Evolutionary conservation across 2,113 vertebrate species (phyloP), one percentile per base, ranked within the genome.

Genomic region (Microtus montanus): DNA sequence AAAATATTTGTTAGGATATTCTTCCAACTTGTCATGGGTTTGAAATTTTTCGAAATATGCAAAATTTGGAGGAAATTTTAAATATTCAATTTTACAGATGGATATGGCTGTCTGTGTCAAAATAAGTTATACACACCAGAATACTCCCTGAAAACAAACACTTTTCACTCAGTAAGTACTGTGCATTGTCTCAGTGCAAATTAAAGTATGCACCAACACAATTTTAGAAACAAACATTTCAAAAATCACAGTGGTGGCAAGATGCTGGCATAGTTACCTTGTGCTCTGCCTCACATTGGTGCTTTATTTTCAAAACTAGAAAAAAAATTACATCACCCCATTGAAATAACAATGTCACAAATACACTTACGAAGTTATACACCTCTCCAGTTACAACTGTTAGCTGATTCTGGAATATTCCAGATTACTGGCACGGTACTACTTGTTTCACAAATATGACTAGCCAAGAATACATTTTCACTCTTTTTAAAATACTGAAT

Each of bases 321-420:
- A 87, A 75, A 87, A 74, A 90, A 80, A 20, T 30, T 33, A 35
- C 4, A 92, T 74, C 52, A 83, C 75, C 20, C 30, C 87, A n/a
- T 89, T 90, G 85, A 95, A 94, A 87, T 78, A 92, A 64, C 3
- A 88, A 61, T 61, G 22, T 47, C 90, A 95, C n/a, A 95, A 93
- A 80, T 15, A 93, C 88, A 87, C 75, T 54, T 7, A 82, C 4
- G 10, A n/a, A 95, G 20, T 71, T 84, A 44, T 35, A 38, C 71
- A 92, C 26, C 71, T 82, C 10, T 66, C 9, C 28, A 80, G 28
- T 33, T 83, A 74, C 17, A 90, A 82, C n/a, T 1, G 4, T 87
- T 19, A 92, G 3, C 22, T 93, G 68, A 92, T 90, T 96, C 95
- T 92, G 84, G 22, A 75, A 66, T 92, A 95, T 87, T 68, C 24